Percentiles rank a stretch among this genome's conserved stretches.
phyloP scores from a whole-genome alignment of 2,888 invertebrate species.

The Tridacna gigas region DNA sequence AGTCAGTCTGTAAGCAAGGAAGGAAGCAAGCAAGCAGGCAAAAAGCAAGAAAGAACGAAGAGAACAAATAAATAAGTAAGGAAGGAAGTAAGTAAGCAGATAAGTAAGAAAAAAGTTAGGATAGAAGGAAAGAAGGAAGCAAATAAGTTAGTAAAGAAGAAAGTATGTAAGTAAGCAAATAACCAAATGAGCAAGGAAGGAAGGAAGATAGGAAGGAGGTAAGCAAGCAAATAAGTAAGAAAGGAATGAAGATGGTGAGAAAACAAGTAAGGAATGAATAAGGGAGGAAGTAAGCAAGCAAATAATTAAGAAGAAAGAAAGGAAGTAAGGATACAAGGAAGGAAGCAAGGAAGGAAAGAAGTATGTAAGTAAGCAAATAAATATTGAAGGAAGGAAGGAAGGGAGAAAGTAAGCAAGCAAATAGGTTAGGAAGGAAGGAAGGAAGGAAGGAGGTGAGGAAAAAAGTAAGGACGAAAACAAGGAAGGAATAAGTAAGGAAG shows the following conservation, averaged over 20 bases:
- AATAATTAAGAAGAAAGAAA: no score
- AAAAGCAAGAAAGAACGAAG: not conserved
- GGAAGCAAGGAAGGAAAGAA: not conserved
- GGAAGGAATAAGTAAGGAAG: no score
- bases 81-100: not conserved
- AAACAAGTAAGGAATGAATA: no score
- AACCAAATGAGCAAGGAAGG: no score
- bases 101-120: not conserved
- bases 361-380: constrained; percentile 1
- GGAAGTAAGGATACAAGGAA: not conserved
- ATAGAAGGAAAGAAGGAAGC: no score
- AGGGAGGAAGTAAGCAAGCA: no score
- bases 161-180: no score
- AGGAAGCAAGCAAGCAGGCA: not conserved
- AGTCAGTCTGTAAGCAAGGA: not conserved
- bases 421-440: not conserved
- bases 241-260: not conserved
- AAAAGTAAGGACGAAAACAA: no score
- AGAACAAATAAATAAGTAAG: not conserved
- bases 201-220: no score
- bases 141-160: no score
- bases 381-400: not conserved
- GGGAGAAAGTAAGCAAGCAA: constrained; percentile 13
- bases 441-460: no score
- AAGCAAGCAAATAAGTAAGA: not conserved